phyloP scores from a whole-genome alignment of 2,888 invertebrate genomes.

The Ophioninae sp. region DNA sequence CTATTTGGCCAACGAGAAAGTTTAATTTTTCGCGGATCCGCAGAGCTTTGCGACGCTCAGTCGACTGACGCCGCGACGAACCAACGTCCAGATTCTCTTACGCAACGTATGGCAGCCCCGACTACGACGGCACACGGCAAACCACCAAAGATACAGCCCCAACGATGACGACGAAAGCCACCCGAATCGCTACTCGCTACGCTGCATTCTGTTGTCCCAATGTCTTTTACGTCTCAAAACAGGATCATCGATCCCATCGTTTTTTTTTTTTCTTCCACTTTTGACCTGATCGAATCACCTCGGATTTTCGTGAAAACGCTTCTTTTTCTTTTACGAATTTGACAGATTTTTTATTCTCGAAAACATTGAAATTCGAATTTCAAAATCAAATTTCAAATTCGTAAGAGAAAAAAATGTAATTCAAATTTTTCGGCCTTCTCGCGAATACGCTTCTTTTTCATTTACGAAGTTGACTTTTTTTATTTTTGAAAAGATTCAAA shows the following conservation, averaged over 20 bases:
- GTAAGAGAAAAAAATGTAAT: no score
- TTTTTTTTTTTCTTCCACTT: neutral
- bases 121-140: conserved; percentile 54
- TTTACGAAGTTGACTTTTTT: no score
- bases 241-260: neutral
- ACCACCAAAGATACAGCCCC: conserved; percentile 57
- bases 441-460: no score
- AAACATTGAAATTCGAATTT: no score
- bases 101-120: conserved; percentile 70
- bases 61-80: conserved; percentile 75
- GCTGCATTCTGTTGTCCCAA: conserved; percentile 46
- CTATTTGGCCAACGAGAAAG: conserved; percentile 26
- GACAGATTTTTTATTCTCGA: no score
- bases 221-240: conserved; percentile 36
- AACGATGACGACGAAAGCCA: conserved; percentile 54
- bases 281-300: no score
- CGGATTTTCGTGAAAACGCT: no score
- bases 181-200: conserved; percentile 59
- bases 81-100: conserved; percentile 75
- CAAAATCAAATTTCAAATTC: no score
- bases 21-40: conserved; percentile 66
- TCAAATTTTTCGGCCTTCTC: no score
- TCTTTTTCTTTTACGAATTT: no score
- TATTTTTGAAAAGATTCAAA: no score
- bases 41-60: conserved; percentile 72